Evolutionary conservation across 2,888 invertebrate species (phyloP), one percentile per base, ranked within the genome.

Genomic region (Platycnemis pennipes): DNA sequence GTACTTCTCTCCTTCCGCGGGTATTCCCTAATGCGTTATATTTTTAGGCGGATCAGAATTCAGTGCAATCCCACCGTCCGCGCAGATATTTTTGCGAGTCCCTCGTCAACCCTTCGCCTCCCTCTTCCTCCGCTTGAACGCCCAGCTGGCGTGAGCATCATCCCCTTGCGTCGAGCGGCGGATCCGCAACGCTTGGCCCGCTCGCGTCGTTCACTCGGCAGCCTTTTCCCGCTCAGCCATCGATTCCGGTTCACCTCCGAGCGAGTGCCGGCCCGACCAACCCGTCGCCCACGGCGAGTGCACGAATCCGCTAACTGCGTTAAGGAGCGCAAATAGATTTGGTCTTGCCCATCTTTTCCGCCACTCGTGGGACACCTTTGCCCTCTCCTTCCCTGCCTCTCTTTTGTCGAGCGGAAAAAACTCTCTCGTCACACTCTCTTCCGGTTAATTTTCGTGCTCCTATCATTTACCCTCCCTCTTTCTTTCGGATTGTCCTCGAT

Each of bases 251-350:
- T 37, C 77, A 26, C 31, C 77, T 31, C 77, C 77, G 49, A 22
- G 77, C n/a, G 31, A 31, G 7, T 37, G 31, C 37, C 4, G 11
- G 19, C 49, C 49, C 49, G 49, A 19, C 19, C 49, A 19, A 16
- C 77, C 37, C 37, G 37, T 16, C 77, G n/a, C 69, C 69, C 1
- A 31, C 31, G 69, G 16, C 69, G 31, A 37, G 31, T 22, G 37
- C 77, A 16, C 37, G 77, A 37, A 77, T 11, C 77, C 77, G 77
- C 37, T 77, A 77, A 77, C 77, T 77, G 77, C 77, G 77, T 77
- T 77, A 77, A 77, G 37, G 37, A 37, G 77, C 77, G 77, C 37
- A 37, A 77, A 77, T 77, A 77, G 26, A 37, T 77, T 77, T 37
- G 77, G 37, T 77, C 26, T 77, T 37, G 31, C 77, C 77, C 77